phyloP scores from a whole-genome alignment of 2,888 invertebrate species.

The Pegoplata infirma region DNA sequence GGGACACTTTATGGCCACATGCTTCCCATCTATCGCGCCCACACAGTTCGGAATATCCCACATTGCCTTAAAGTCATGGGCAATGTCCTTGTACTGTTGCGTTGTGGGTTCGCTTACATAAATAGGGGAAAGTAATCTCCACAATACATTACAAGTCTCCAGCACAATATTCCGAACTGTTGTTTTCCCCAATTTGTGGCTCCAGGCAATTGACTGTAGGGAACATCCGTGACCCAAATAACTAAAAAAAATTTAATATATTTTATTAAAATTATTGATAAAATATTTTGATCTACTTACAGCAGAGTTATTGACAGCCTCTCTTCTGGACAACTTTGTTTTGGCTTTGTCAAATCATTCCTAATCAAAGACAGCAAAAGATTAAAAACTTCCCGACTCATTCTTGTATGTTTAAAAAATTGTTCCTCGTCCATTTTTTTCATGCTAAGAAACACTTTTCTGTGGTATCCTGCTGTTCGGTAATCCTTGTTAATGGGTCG shows the following conservation, averaged over 20 bases:
- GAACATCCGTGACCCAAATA: neutral
- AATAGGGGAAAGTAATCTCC: too few species aligned
- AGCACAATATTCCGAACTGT: too few species aligned
- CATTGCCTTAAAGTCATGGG: too few species aligned
- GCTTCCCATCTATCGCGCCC: too few species aligned
- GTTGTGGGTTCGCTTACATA: too few species aligned
- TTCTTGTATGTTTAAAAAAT: conserved; percentile 1
- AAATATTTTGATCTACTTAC: neutral
- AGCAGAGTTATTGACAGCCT: neutral
- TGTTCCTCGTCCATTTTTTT: neutral
- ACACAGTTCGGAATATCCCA: too few species aligned
- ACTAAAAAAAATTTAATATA: neutral
- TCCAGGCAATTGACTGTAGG: too few species aligned
- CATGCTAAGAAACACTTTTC: neutral
- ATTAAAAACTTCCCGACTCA: neutral
- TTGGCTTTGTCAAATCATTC: neutral
- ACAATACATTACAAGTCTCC: too few species aligned
- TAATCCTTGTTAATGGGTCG: too few species aligned
- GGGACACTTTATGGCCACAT: neutral
- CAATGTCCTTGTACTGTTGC: too few species aligned
- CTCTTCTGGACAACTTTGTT: neutral
- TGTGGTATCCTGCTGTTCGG: neutral
- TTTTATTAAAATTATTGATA: neutral
- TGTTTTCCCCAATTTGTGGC: too few species aligned
- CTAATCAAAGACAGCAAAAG: neutral